These are phyloP conservation scores for Drosophila baimaii DNA, from an alignment of 1,140 invertebrate species.

Conservation along the genomic window DNA sequence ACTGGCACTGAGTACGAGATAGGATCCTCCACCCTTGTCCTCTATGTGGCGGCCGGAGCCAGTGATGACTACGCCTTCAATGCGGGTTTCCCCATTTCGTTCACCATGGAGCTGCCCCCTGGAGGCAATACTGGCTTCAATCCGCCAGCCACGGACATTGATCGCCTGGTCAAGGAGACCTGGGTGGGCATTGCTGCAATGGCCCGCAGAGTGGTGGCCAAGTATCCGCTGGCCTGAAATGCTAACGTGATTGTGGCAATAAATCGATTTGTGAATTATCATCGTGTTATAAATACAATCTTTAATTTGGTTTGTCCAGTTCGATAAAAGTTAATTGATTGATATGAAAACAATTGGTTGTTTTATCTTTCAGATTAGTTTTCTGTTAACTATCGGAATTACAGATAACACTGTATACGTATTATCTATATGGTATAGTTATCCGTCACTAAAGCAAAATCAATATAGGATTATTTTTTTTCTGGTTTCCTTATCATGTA, in stretches of 20 bases:
- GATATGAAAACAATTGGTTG: neutral
- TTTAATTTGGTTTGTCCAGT: neutral
- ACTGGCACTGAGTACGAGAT: constrained; percentile 86
- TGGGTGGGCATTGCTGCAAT: constrained; percentile 86
- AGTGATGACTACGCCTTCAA: constrained; percentile 89
- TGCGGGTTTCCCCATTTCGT: constrained; percentile 87
- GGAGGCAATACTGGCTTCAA: constrained; percentile 87
- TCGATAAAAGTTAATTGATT: constrained; percentile 2
- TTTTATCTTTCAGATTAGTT: constrained; percentile 2
- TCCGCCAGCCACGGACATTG: constrained; percentile 88
- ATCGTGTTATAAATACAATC: neutral
- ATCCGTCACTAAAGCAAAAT: neutral
- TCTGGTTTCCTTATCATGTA: neutral
- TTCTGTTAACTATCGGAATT: neutral
- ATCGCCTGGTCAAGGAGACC: constrained; percentile 88
- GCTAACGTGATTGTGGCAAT: neutral
- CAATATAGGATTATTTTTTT: neutral
- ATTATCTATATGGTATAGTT: neutral
- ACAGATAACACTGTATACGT: neutral
- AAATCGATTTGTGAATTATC: constrained; percentile 23
- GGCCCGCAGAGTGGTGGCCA: constrained; percentile 63
- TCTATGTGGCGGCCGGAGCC: constrained; percentile 86
- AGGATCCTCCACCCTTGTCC: constrained; percentile 86
- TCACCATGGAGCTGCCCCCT: constrained; percentile 89
- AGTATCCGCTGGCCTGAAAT: constrained; percentile 59